phyloP scores from a whole-genome alignment of 2,113 vertebrate species.

The Microtus oregoni region DNA sequence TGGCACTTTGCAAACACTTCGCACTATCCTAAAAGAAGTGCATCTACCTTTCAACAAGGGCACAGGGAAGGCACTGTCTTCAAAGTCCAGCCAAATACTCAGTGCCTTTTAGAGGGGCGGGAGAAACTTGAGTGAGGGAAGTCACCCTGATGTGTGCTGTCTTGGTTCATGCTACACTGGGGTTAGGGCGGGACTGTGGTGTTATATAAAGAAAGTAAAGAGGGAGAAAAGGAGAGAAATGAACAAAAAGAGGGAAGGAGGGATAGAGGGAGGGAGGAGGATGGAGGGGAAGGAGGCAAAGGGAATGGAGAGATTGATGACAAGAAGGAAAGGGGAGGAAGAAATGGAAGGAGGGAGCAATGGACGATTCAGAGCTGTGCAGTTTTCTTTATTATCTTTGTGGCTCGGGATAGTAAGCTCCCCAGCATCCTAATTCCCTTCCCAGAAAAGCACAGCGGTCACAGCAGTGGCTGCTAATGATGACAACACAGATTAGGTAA shows the following conservation, averaged over 20 bases:
- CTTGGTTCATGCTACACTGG: background rate
- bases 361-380: background rate
- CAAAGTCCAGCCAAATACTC: background rate
- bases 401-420: background rate
- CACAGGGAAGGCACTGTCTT: constrained; percentile 14
- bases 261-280: background rate
- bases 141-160: background rate
- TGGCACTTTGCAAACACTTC: constrained; percentile 18
- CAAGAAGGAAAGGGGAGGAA: background rate
- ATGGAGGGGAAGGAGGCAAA: no score
- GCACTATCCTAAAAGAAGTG: constrained; percentile 48
- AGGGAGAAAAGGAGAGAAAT: background rate
- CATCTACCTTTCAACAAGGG: background rate
- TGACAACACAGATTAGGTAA: background rate
- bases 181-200: background rate
- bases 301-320: accelerated
- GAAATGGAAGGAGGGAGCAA: no score
- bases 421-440: background rate
- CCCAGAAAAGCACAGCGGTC: background rate
- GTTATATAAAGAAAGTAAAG: background rate
- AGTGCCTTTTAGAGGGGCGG: background rate
- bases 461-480: background rate
- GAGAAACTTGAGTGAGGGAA: background rate
- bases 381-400: background rate
- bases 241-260: no score